Percentiles rank a stretch among this genome's conserved stretches.
These are phyloP conservation scores for Crossocerus cetratus DNA, from an alignment of 2,888 invertebrate genomes.

Conservation along the genomic window DNA sequence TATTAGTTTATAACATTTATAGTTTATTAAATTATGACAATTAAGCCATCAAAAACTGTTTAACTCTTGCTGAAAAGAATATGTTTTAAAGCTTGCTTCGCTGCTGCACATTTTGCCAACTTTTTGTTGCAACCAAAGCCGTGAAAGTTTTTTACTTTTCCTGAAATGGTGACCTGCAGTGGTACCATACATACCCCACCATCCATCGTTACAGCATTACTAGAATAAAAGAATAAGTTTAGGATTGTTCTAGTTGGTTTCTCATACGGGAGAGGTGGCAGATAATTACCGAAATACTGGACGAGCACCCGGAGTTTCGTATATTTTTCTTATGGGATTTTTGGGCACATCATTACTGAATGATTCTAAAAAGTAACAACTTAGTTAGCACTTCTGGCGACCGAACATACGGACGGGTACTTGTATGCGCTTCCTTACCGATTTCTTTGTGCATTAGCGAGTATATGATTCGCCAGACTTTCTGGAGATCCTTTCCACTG, in stretches of 20 bases:
- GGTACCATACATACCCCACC: slow-evolving; percentile 79
- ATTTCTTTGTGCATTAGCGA: slow-evolving; percentile 92
- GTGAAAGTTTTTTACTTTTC: slow-evolving; percentile 80
- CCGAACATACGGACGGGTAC: no score
- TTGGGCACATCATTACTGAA: slow-evolving; percentile 92
- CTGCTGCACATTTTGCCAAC: slow-evolving; percentile 87
- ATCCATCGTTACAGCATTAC: slow-evolving; percentile 60
- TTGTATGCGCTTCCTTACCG: slow-evolving; percentile 70
- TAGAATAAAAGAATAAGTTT: slow-evolving; percentile 37
- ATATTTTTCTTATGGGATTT: slow-evolving; percentile 91
- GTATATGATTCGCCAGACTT: slow-evolving; percentile 90
- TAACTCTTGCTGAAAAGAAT: slow-evolving; percentile 51
- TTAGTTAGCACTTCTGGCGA: no score
- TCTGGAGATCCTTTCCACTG: slow-evolving; percentile 83
- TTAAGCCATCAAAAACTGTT: neutral
- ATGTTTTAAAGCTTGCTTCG: slow-evolving; percentile 84
- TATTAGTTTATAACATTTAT: neutral
- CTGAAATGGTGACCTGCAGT: slow-evolving; percentile 81
- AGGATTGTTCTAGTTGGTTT: neutral
- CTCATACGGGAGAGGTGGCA: slow-evolving; percentile 7
- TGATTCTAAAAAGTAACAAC: slow-evolving; percentile 76
- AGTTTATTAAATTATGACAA: neutral
- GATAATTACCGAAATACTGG: slow-evolving; percentile 84
- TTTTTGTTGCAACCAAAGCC: slow-evolving; percentile 86
- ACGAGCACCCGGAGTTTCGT: slow-evolving; percentile 89